Conservation (phyloP, 2,888 invertebrate species). For the Ormyrus labotus region DNA sequence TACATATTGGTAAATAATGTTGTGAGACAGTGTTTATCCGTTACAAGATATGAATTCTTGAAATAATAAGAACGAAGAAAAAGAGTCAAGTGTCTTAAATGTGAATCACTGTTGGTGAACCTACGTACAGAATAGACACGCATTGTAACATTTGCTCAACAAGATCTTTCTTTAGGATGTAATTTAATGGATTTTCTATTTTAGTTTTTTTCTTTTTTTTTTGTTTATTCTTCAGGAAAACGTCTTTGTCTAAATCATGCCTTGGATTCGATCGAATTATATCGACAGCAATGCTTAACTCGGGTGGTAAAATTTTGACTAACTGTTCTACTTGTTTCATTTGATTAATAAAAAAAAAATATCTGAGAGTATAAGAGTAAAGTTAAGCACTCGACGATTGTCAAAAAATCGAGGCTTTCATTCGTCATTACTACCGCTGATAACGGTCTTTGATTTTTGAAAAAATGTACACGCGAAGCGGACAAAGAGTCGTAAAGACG, state of each 20-base stretch:
- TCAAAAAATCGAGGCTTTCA: not conserved
- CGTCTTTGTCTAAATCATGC: not conserved
- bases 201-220: not conserved
- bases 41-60: too few relatives aligned
- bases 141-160: slow-evolving; percentile 29
- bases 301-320: not conserved
- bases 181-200: slow-evolving; percentile 23
- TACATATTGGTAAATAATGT: slow-evolving; percentile 41
- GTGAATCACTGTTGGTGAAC: not conserved
- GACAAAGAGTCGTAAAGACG: slow-evolving; percentile 47
- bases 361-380: too few relatives aligned
- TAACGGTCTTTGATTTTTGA: too few relatives aligned
- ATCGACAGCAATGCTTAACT: not conserved
- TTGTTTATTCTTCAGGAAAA: not conserved
- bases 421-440: too few relatives aligned
- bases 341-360: too few relatives aligned
- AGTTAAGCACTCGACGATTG: slow-evolving; percentile 13
- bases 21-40: too few relatives aligned
- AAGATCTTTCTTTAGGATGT: slow-evolving; percentile 21
- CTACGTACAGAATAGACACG: slow-evolving; percentile 26
- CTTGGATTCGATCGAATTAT: not conserved
- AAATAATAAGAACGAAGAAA: slow-evolving; percentile 2
- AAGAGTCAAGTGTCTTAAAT: slow-evolving; percentile 35
- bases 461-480: slow-evolving; percentile 53
- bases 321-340: too few relatives aligned